phyloP scores from a whole-genome alignment of 2,113 vertebrate genomes.

The Proterorhinus semilunaris region DNA sequence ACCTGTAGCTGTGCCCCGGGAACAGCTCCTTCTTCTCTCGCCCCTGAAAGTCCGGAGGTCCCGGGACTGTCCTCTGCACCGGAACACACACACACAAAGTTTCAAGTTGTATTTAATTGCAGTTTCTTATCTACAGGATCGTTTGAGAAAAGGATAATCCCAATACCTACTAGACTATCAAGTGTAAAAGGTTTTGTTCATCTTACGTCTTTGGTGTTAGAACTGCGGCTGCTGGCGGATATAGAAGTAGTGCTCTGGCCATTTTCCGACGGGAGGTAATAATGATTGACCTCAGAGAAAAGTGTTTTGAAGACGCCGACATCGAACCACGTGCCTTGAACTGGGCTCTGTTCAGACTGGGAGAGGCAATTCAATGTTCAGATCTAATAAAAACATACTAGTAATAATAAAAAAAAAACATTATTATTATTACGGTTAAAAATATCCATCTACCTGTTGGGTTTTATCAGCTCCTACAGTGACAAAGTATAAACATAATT shows the following conservation, averaged over 20 bases:
- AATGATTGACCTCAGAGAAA: constrained; percentile 87
- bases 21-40: constrained; percentile 84
- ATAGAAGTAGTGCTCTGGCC: constrained; percentile 48
- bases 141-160: too few species aligned
- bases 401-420: not conserved
- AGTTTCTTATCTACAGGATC: too few species aligned
- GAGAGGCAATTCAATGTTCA: not conserved
- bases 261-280: constrained; percentile 81
- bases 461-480: constrained; percentile 6
- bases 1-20: constrained; percentile 89
- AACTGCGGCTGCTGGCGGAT: constrained; percentile 10
- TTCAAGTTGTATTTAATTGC: too few species aligned
- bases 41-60: constrained; percentile 82
- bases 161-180: too few species aligned
- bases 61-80: constrained; percentile 75
- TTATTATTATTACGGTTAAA: too few species aligned
- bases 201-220: constrained; percentile 53
- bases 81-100: not conserved
- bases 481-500: not conserved
- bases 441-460: constrained; percentile 40
- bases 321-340: constrained; percentile 82
- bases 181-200: too few species aligned
- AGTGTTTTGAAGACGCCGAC: constrained; percentile 92
- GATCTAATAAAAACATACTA: not conserved
- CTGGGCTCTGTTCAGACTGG: constrained; percentile 21